These are phyloP conservation scores for Nephila pilipes DNA, from an alignment of 1,140 invertebrate species.

Conservation along the genomic window DNA sequence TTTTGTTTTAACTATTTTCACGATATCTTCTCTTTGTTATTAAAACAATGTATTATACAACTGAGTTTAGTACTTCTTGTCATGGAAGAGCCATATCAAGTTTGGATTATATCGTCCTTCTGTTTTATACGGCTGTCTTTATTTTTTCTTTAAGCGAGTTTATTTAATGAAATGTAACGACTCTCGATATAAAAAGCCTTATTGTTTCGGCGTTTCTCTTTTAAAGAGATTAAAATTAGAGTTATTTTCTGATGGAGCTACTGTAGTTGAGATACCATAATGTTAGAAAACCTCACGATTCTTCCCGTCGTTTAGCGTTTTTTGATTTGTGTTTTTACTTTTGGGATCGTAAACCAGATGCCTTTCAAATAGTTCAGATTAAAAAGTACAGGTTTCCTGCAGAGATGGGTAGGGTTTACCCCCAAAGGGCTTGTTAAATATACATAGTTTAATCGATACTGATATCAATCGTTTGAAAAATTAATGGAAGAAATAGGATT, in stretches of 20 bases:
- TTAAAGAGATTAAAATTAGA: conserved; percentile 64
- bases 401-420: not conserved
- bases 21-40: not conserved
- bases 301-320: not conserved
- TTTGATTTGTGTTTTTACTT: not conserved
- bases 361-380: conserved; percentile 35
- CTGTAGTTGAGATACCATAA: not conserved
- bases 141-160: not conserved
- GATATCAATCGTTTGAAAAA: not conserved
- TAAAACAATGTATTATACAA: conserved; percentile 20
- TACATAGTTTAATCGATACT: not conserved
- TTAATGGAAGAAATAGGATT: not conserved
- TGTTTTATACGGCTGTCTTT: not conserved
- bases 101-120: not conserved
- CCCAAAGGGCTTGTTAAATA: not conserved
- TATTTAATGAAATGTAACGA: conserved; percentile 61
- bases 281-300: conserved; percentile 7
- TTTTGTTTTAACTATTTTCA: conserved; percentile 37
- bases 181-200: conserved; percentile 45
- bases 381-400: not conserved
- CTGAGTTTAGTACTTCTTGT: conserved; percentile 12
- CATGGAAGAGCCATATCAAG: conserved; percentile 38
- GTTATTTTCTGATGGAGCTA: not conserved
- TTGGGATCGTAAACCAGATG: conserved; percentile 26
- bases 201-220: conserved; percentile 54